A percentile compares a stretch with the other conserved stretches of the same genome.
phyloP scores from a whole-genome alignment of 2,888 invertebrate species.

The Cyaniris semiargus region DNA sequence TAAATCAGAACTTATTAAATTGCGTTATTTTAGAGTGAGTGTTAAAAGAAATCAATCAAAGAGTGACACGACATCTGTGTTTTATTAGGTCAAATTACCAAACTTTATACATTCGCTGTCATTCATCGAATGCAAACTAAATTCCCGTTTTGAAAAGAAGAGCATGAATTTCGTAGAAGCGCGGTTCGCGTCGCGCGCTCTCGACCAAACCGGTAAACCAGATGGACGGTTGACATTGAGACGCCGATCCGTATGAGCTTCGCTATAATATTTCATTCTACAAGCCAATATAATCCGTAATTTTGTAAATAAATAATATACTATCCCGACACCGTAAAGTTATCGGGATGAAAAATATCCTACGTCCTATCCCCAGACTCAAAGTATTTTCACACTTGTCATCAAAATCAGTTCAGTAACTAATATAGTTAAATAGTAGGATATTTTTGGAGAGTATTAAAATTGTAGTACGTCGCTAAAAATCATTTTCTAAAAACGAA shows the following conservation, averaged over 20 bases:
- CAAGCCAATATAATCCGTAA: background rate
- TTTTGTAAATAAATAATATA: background rate
- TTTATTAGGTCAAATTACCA: no score
- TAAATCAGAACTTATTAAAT: no score
- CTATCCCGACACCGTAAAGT: background rate
- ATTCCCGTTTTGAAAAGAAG: background rate
- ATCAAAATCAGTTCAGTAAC: no score
- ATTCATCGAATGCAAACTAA: background rate
- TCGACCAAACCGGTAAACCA: conserved; percentile 9
- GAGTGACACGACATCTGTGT: no score
- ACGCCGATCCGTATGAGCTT: background rate
- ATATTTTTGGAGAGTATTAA: no score
- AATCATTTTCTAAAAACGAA: background rate
- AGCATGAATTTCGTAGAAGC: background rate
- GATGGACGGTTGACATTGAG: background rate
- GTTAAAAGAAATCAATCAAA: no score
- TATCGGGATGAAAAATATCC: no score
- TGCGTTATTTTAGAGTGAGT: no score
- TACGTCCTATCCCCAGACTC: no score
- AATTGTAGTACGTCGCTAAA: background rate
- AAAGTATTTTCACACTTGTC: no score
- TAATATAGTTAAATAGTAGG: no score
- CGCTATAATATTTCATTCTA: background rate
- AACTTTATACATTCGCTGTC: background rate
- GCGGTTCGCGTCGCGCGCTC: background rate